These are phyloP conservation scores for human DNA, from an alignment of 2,113 vertebrate species.

Conservation along the genomic window DNA sequence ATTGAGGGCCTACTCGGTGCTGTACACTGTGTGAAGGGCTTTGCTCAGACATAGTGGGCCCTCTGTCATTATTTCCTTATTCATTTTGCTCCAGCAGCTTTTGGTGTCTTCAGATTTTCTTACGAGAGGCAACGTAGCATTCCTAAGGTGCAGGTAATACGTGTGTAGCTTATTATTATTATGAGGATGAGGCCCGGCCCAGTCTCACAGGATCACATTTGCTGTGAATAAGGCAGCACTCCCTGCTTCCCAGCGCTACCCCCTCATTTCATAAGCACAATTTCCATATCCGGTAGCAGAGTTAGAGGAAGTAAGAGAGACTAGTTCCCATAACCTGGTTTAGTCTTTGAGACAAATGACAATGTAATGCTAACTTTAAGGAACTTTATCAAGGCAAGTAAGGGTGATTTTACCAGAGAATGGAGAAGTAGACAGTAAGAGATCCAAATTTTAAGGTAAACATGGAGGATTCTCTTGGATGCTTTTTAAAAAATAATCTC, in stretches of 20 bases:
- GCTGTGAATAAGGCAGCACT: neutral
- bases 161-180: neutral
- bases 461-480: slow-evolving; percentile 4
- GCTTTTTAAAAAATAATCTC: neutral
- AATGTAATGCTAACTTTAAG: neutral
- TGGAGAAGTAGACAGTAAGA: neutral
- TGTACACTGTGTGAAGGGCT: neutral
- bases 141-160: neutral
- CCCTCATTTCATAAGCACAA: neutral
- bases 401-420: neutral
- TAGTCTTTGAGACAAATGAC: neutral
- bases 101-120: neutral
- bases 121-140: neutral
- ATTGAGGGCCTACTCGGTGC: neutral
- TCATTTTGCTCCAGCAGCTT: slow-evolving; percentile 3
- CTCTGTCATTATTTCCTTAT: neutral
- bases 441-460: neutral
- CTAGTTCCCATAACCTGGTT: neutral
- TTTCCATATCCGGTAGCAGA: neutral
- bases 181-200: neutral
- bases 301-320: neutral
- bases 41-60: neutral
- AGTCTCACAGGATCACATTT: neutral
- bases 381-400: neutral
- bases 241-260: neutral